Conservation (phyloP, 2,888 invertebrate genomes). For the Cyrtodaria siliqua region DNA sequence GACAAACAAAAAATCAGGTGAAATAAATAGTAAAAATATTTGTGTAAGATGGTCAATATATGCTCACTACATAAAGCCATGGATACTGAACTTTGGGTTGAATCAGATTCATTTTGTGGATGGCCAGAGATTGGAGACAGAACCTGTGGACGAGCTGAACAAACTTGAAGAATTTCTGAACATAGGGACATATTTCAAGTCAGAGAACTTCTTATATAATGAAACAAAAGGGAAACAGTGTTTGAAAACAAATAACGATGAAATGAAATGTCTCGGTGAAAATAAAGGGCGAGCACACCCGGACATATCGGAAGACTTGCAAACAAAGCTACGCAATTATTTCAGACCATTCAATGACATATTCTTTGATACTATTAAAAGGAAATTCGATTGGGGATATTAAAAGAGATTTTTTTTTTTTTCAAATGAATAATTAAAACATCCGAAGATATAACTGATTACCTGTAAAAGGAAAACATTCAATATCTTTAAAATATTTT, state of each 20-base stretch:
- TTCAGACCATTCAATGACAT: background rate
- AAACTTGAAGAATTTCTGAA: background rate
- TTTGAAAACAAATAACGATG: background rate
- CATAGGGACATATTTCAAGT: background rate
- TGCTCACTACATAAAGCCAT: background rate
- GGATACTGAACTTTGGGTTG: background rate
- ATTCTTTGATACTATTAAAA: background rate
- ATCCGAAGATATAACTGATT: too few species aligned
- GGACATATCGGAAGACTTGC: background rate
- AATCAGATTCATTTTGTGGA: background rate
- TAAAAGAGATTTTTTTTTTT: too few species aligned
- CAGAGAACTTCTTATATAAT: background rate
- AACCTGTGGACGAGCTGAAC: background rate
- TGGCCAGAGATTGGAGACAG: background rate
- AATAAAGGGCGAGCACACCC: conserved; percentile 4
- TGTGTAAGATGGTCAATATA: too few species aligned
- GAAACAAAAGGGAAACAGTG: background rate
- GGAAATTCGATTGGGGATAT: background rate
- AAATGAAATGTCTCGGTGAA: background rate
- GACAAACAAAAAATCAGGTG: background rate
- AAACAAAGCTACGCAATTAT: background rate
- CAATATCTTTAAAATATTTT: too few species aligned
- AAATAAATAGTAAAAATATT: too few species aligned
- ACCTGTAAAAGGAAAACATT: too few species aligned
- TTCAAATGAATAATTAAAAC: too few species aligned